phyloP scores from a whole-genome alignment of 2,888 invertebrate species.

The Sympetrum striolatum region DNA sequence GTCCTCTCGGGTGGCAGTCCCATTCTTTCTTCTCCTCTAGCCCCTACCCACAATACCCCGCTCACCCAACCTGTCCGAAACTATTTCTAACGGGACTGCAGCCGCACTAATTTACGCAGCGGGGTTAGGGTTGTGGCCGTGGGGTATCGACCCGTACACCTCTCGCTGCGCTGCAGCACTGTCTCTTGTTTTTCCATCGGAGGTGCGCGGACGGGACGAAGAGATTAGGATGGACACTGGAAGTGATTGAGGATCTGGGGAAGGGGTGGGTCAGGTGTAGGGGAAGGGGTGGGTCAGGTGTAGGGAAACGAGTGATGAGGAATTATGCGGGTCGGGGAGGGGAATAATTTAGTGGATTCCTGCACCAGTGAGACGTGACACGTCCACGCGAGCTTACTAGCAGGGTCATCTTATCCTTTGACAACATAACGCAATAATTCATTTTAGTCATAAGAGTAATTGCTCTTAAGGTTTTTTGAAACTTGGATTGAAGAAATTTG shows the following conservation, averaged over 20 bases:
- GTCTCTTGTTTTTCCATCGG: not conserved
- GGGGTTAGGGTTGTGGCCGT: constrained; percentile 7
- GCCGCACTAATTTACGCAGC: constrained; percentile 41
- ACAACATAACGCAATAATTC: no score
- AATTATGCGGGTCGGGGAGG: not conserved
- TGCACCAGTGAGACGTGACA: no score
- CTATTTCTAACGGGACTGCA: constrained; percentile 42
- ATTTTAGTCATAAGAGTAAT: no score
- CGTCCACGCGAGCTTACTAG: no score
- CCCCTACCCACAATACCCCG: not conserved
- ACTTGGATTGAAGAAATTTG: no score
- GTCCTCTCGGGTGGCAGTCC: not conserved
- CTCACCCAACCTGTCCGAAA: constrained; percentile 31
- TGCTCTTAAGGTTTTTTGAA: no score
- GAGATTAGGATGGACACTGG: not conserved
- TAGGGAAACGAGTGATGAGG: not conserved
- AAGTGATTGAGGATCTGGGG: not conserved
- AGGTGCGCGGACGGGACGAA: not conserved
- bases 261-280: not conserved
- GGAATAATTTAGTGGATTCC: not conserved
- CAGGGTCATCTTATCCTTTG: no score
- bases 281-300: not conserved
- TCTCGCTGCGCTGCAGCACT: not conserved
- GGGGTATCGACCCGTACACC: not conserved
- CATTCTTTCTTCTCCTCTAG: not conserved